Evolutionary conservation across 2,888 invertebrate genomes (phyloP), one percentile per base, ranked within the genome.

Genomic region (Clepsis dumicolana): DNA sequence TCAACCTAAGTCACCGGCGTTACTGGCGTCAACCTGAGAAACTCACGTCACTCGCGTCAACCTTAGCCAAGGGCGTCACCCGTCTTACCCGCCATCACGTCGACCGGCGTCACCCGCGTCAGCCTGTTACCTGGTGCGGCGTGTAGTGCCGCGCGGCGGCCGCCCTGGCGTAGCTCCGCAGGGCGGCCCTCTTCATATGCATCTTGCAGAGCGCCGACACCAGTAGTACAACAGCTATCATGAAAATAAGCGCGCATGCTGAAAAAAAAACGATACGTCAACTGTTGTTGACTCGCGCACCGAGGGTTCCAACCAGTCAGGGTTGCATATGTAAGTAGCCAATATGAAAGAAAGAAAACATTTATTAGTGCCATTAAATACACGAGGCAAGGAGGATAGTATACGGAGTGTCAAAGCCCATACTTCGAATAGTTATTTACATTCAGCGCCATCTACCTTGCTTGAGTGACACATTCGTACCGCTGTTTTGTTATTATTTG

Each of bases 121-220:
- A 8, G 12, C 32, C 32, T 10, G 32, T 48, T 44, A 61, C 57
- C 54, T 57, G 67, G 67, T 85, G 86, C 75, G 80, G 72, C 35
- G 72, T 78, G 73, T 88, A 89, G 61, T 87, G 86, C 0, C 80
- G 75, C 0, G 82, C 44, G 12, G 86, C 83, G 71, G 81, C 82
- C 10, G 86, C 87, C 72, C 81, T 80, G 52, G 89, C 83, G 72
- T 90, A 90, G 56, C 81, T 82, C 0, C 90, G 74, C n/a, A 90
- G 77, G 1, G 92, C 90, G 1, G 90, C 88, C 0, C 93, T 77
- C 80, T 93, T 94, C 87, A 93, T 89, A 78, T 93, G 93, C 89
- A 93, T 92, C 83, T 91, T 91, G 81, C 93, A 94, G 7, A 93
- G 84, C 12, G 93, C 94, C 0, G 93, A 93, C 78, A 94, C 93